Base-by-base conservation (phyloP, 1,140 invertebrate species). In the Eriocheir sinensis region DNA sequence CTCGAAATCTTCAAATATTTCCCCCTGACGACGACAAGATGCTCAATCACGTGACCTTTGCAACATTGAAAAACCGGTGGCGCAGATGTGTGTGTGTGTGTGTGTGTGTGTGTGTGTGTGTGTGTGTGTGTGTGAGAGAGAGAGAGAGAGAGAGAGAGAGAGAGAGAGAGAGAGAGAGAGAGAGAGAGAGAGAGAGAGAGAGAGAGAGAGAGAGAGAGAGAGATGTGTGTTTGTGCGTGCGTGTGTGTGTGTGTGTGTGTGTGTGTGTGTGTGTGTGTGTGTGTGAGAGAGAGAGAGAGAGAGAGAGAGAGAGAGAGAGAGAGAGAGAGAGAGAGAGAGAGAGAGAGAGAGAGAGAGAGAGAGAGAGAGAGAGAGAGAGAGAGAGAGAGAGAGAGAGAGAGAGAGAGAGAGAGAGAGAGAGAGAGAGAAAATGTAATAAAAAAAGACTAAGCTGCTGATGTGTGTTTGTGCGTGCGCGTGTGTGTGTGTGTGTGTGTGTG, bases 51-150 rank as follows among this genome's bases (percentile, higher is more conserved):
- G 12, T 86, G 30, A 86, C 34, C 32, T 86, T 38, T 21, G 2
- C 15, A 40, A 41, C 2, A 32, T 72, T n/a, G 60, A 9, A 27
- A 41, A 86, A 32, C 34, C 3, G 83, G 3, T 34, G 83, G 15
- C 21, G 32, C 36, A 86, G 32, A 86, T 12, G 81, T 8, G 8
- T 17, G 81, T 83, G 81, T 83, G 81, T 83, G 81, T 83, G 81
- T 83, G 81, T 83, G 81, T 83, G 81, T 83, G 81, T 83, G 81
- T 83, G 81, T 83, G 81, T 83, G 81, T 83, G 81, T 83, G 81
- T 83, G 81, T 83, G 81, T 83, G 81, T 83, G 81, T 83, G 81
- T 83, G 81, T 83, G 81, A n/a, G 81, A n/a, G 81, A n/a, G 81
- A n/a, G 81, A n/a, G 81, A n/a, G 81, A n/a, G 81, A 21, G 81